Conservation (phyloP, 92 coral and sea anemone species). For the Isaurus tuberculatus region DNA sequence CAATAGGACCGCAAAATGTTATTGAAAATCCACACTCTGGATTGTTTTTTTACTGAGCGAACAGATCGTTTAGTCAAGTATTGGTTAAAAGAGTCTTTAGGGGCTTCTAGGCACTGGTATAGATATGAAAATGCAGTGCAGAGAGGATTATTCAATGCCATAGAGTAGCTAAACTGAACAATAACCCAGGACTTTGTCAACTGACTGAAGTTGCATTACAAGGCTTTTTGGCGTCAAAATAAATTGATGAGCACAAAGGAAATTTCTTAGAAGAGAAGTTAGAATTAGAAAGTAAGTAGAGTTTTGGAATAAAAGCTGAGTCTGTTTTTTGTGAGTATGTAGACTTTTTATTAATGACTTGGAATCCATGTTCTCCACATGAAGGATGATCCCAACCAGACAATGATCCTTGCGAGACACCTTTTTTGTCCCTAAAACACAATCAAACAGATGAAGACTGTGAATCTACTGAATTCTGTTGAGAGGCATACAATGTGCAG, state of each 20-base stretch:
- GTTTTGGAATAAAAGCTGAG: slow-evolving; percentile 64
- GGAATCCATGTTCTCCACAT: slow-evolving; percentile 79
- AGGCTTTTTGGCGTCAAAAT: slow-evolving; percentile 19
- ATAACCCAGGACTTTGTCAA: slow-evolving; percentile 29
- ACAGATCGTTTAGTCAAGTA: slow-evolving; percentile 11
- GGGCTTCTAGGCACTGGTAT: slow-evolving; percentile 27
- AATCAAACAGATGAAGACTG: slow-evolving; percentile 58
- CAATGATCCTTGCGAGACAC: slow-evolving; percentile 74
- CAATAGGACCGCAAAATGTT: slow-evolving; percentile 30
- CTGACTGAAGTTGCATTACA: slow-evolving; percentile 25
- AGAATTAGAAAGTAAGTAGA: slow-evolving; percentile 41
- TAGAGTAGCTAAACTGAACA: slow-evolving; percentile 35
- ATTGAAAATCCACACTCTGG: slow-evolving; percentile 23
- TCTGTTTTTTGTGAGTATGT: slow-evolving; percentile 72
- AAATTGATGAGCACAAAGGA: slow-evolving; percentile 12
- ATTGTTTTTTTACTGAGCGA: slow-evolving; percentile 25
- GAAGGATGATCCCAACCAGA: slow-evolving; percentile 78
- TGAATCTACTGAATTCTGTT: slow-evolving; percentile 64
- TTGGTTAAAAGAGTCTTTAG: slow-evolving; percentile 21
- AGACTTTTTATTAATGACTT: slow-evolving; percentile 69
- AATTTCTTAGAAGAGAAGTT: slow-evolving; percentile 8
- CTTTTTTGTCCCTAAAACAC: slow-evolving; percentile 48
- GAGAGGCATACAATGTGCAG: slow-evolving; percentile 68
- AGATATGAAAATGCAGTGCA: slow-evolving; percentile 43
- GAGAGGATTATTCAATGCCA: slow-evolving; percentile 41